Percentiles rank a stretch among this genome's conserved stretches.
phyloP scores from a whole-genome alignment of 2,797 vertebrate species.

The Aeoliscus strigatus region DNA sequence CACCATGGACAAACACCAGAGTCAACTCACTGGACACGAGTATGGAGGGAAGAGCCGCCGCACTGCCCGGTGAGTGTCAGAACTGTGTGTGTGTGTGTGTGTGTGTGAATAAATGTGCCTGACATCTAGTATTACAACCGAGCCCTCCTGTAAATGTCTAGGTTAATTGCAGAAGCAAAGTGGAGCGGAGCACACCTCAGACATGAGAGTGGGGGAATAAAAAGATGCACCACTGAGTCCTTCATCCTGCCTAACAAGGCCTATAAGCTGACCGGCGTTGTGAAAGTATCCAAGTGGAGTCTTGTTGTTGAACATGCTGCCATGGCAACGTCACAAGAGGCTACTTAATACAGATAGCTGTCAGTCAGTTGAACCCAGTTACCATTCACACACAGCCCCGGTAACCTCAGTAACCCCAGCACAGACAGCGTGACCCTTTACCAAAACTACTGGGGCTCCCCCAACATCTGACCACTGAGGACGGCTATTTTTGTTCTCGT shows the following conservation, averaged over 20 bases:
- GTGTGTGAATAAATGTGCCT: constrained; percentile 20
- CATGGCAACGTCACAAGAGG: constrained; percentile 39
- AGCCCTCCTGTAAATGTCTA: constrained; percentile 8
- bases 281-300: constrained; percentile 23
- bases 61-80: constrained; percentile 49
- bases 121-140: constrained; percentile 17
- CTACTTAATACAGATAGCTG: constrained; percentile 14
- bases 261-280: not conserved
- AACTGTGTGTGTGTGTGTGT: constrained; percentile 19
- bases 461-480: constrained; percentile 5
- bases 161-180: constrained; percentile 20
- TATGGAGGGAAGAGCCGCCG: constrained; percentile 23
- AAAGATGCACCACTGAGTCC: constrained; percentile 11
- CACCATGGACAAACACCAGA: constrained; percentile 20
- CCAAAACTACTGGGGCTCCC: not conserved
- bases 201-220: constrained; percentile 13
- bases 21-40: constrained; percentile 14
- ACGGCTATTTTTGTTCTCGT: constrained; percentile 19
- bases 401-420: constrained; percentile 26
- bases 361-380: constrained; percentile 14
- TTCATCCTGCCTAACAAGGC: constrained; percentile 5
- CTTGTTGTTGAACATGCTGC: constrained; percentile 32
- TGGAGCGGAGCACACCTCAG: constrained; percentile 8
- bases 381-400: constrained; percentile 18
- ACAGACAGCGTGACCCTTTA: constrained; percentile 17